Base-by-base conservation (phyloP, 30 jellyfish, hydroid and myxozoan genomes). In the Chrysaora quinquecirrha region DNA sequence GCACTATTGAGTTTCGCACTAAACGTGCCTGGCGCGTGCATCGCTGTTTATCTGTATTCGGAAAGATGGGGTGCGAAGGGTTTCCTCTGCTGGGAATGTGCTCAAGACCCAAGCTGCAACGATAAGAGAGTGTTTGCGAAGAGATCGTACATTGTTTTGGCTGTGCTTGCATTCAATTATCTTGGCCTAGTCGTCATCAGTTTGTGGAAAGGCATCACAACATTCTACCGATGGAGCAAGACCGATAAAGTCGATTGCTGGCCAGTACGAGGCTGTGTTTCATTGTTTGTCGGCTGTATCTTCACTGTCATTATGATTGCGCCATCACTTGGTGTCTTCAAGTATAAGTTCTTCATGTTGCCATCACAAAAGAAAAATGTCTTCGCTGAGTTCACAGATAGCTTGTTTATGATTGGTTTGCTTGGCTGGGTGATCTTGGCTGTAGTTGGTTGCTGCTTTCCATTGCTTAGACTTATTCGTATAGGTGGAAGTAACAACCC, bases 201-300 rank as follows among this genome's bases (percentile, higher is more conserved):
- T 52, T 64, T 85, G 30, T 90, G 97, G 97, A 90, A 90, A 75
- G 97, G 97, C 69, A 86, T 90, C 76, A 90, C 97, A 2, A 84
- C 97, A 1, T 90, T 90, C 79, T 90, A 90, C 71, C 90, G 97
- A 4, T 90, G 97, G 97, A 82, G 96, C 80, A 90, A 90, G 64
- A 90, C 97, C 0, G 97, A 90, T 56, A 90, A 90, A 67, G 94
- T 90, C 52, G 97, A 90, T 56, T 90, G 97, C 78, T 90, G 97
- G 97, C 97, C 91, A 56, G 82, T 90, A 34, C 90, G 97, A 24
- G 97, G 97, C 78, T 90, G 97, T 66, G 97, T 90, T 22, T 88
- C 97, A 54, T 20, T 90, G 67, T 90, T 90, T 76, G 97, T 90
- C 33, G 97, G 97, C 16, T 76, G 88, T 77, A 71, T 69, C 79